Evolutionary conservation across 2,113 vertebrate genomes (phyloP), one percentile per base, ranked within the genome.

Genomic region (Nansenia antarctica): DNA sequence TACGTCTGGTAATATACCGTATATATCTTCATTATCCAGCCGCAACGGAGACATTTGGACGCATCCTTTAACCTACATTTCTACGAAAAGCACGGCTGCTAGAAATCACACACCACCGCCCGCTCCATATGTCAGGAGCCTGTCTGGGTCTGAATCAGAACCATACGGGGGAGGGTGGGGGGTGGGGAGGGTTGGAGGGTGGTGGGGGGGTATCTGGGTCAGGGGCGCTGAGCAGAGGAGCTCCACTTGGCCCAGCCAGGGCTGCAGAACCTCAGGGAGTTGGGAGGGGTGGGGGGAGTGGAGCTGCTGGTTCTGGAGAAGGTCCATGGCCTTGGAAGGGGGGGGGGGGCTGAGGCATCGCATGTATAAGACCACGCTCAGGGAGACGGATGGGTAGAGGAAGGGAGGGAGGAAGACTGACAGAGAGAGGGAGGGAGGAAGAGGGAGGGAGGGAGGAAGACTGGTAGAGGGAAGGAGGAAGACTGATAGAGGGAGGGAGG

Each of bases 31-130:
- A n/a, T n/a, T n/a, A n/a, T n/a, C n/a, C 39, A 42, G 39, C 39
- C 12, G n/a, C 45, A 5, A 49, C n/a, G 45, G 18, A 8, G 15
- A 49, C 20, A n/a, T 49, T 49, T 49, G 45, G n/a, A 49, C n/a
- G 45, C 45, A 2, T 49, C 15, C 45, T n/a, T 20, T 20, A 14
- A 15, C 18, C 39, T 32, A 18, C 20, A 18, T 14, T n/a, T 34
- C 18, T 35, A 1, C 2, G 53, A 55, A 22, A 22, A 55, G 53
- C 3, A 3, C 4, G 53, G 8, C 58, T 60, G 58, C 18, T 35
- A 34, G n/a, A 9, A n/a, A 60, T 60, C 58, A 60, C 58, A 60
- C 57, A 20, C 57, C 57, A 60, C 29, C n/a, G 47, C 20, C 47
- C n/a, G 2, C n/a, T n/a, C 18, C 29, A 32, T 34, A 30, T 32